Percentiles rank a stretch among this genome's conserved stretches.
phyloP scores from a whole-genome alignment of 2,888 invertebrate genomes.

The Ditula angustiorana region DNA sequence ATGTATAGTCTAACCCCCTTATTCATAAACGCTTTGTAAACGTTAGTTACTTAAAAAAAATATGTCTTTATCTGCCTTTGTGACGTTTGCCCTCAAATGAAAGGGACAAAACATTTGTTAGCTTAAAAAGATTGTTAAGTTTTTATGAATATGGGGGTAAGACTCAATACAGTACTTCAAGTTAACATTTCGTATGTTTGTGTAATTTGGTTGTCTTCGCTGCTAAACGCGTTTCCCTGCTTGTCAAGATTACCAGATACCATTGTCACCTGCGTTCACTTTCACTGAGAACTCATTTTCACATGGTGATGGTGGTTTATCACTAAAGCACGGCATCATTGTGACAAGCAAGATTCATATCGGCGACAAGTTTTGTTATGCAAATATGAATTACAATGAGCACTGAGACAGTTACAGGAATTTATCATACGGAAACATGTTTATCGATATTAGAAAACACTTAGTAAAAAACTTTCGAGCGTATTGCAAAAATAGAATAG shows the following conservation, averaged over 20 bases:
- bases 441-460: not conserved
- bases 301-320: slow-evolving; percentile 49
- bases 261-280: slow-evolving; percentile 62
- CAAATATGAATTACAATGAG: slow-evolving; percentile 1
- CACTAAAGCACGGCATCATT: slow-evolving; percentile 42
- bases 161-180: slow-evolving; percentile 53
- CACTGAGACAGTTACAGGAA: not conserved
- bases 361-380: slow-evolving; percentile 11
- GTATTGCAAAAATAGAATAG: too few species aligned
- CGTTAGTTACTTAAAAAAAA: too few species aligned
- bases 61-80: too few species aligned
- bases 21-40: too few species aligned
- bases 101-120: too few species aligned
- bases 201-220: too few species aligned
- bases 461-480: not conserved
- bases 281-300: slow-evolving; percentile 55
- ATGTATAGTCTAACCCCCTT: slow-evolving; percentile 44
- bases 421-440: not conserved
- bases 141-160: too few species aligned
- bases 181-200: too few species aligned
- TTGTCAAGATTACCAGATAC: slow-evolving; percentile 58
- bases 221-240: too few species aligned
- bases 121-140: too few species aligned
- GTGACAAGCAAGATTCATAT: slow-evolving; percentile 11
- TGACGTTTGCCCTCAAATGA: too few species aligned